Evolutionary conservation across 2,113 vertebrate species (phyloP).

Genomic region (Silurus meridionalis): DNA sequence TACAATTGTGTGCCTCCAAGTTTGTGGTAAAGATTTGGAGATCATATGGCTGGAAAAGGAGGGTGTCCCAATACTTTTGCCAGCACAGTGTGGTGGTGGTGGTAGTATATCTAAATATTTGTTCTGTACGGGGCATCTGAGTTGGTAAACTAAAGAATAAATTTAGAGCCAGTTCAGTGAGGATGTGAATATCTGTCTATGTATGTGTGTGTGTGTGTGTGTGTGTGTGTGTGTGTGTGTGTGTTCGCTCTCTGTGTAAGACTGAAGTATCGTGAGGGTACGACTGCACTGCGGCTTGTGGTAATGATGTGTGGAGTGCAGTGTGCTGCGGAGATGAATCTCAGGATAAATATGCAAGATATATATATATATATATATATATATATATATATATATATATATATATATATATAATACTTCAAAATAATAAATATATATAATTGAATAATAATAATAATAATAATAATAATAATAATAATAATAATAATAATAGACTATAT

Average conservation of each 20-base stretch:
- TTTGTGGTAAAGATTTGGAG: too few relatives aligned
- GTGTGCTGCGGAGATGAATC: background rate
- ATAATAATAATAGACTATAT: too few relatives aligned
- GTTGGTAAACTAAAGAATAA: background rate
- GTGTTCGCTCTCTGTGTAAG: background rate
- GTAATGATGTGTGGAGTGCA: background rate
- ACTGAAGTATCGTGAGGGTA: background rate
- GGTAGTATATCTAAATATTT: too few relatives aligned
- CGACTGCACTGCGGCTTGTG: constrained; percentile 4
- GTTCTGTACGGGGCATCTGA: background rate
- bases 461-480: too few relatives aligned
- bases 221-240: background rate
- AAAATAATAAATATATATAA: too few relatives aligned
- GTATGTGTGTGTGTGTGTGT: background rate
- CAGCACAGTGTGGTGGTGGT: too few relatives aligned
- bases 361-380: background rate
- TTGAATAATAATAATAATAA: too few relatives aligned
- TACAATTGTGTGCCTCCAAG: too few relatives aligned
- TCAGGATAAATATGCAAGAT: background rate
- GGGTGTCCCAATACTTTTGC: too few relatives aligned
- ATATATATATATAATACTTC: too few relatives aligned
- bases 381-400: too few relatives aligned
- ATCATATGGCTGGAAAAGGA: too few relatives aligned
- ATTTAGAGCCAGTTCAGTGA: background rate
- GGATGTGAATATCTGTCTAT: background rate